A percentile compares a stretch with the other conserved stretches of the same genome.
Evolutionary conservation across 30 jellyfish, hydroid and myxozoan genomes (phyloP).

Genomic region (Aurelia sp.): DNA sequence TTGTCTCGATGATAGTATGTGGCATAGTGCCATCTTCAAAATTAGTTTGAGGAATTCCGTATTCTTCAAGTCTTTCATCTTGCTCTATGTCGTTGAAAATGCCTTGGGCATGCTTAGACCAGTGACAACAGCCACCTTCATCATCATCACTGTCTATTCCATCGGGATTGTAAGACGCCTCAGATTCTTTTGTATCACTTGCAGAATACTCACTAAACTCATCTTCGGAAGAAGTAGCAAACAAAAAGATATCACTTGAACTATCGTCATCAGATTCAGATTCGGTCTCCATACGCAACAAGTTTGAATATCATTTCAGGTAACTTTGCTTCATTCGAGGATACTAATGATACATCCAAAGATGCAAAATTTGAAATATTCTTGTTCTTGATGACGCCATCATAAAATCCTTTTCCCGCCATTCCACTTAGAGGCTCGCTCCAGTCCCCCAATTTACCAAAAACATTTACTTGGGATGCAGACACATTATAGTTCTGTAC

Average conservation of each 20-base stretch:
- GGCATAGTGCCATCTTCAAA: slow-evolving; percentile 7
- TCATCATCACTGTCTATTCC: slow-evolving; percentile 18
- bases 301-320: too few relatives aligned
- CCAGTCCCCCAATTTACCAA: too few relatives aligned
- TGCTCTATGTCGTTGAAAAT: background rate
- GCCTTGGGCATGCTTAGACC: background rate
- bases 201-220: background rate
- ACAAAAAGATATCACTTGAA: background rate
- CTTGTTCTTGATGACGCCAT: too few relatives aligned
- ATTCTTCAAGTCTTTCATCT: background rate
- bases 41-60: slow-evolving; percentile 4
- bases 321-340: too few relatives aligned
- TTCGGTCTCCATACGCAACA: background rate
- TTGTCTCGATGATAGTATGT: background rate
- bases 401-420: too few relatives aligned
- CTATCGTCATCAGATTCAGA: background rate
- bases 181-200: background rate
- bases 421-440: too few relatives aligned
- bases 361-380: too few relatives aligned
- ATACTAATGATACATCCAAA: too few relatives aligned
- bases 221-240: background rate
- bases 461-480: too few relatives aligned
- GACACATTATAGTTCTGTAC: too few relatives aligned
- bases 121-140: slow-evolving; percentile 13
- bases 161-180: slow-evolving; percentile 6